These are phyloP conservation scores for Ophiodon elongatus DNA, from an alignment of 2,113 vertebrate species.

Conservation along the genomic window DNA sequence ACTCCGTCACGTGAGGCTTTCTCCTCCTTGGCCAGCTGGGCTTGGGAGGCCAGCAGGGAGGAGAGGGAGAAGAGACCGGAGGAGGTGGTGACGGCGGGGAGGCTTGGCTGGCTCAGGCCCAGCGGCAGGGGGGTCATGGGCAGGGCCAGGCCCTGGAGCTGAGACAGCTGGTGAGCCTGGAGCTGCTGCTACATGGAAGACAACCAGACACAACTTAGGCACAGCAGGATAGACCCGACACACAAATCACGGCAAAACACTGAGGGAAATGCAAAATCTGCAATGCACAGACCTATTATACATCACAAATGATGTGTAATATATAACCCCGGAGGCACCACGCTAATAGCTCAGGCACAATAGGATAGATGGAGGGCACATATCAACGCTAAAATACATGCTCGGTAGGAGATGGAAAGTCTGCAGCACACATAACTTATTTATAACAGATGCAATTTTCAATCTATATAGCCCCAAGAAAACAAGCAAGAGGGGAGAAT, in stretches of 20 bases:
- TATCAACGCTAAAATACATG: conserved; percentile 25
- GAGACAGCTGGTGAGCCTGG: conserved; percentile 98
- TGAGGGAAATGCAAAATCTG: conserved; percentile 15
- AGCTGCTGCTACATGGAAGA: conserved; percentile 95
- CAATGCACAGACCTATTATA: conserved; percentile 12
- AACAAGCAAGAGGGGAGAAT: not conserved
- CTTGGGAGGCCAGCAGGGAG: conserved; percentile 93
- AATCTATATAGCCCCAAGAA: conserved; percentile 16
- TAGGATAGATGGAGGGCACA: conserved; percentile 16
- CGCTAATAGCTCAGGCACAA: conserved; percentile 25
- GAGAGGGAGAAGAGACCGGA: conserved; percentile 95
- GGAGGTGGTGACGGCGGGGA: conserved; percentile 92
- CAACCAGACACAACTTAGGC: conserved; percentile 67
- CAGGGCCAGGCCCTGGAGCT: conserved; percentile 97
- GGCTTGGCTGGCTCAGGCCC: conserved; percentile 91
- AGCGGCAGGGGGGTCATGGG: conserved; percentile 95
- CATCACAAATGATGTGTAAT: conserved; percentile 36
- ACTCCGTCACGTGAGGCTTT: conserved; percentile 91
- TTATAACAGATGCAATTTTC: conserved; percentile 39
- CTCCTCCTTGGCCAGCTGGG: conserved; percentile 97
- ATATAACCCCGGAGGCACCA: conserved; percentile 26
- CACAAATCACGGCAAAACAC: conserved; percentile 44
- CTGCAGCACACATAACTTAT: conserved; percentile 29
- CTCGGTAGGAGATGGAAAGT: conserved; percentile 13
- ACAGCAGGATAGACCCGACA: conserved; percentile 13